Percentiles rank a stretch among this genome's conserved stretches.
Evolutionary conservation across 2,888 invertebrate genomes (phyloP).

Genomic region (Leucania comma): DNA sequence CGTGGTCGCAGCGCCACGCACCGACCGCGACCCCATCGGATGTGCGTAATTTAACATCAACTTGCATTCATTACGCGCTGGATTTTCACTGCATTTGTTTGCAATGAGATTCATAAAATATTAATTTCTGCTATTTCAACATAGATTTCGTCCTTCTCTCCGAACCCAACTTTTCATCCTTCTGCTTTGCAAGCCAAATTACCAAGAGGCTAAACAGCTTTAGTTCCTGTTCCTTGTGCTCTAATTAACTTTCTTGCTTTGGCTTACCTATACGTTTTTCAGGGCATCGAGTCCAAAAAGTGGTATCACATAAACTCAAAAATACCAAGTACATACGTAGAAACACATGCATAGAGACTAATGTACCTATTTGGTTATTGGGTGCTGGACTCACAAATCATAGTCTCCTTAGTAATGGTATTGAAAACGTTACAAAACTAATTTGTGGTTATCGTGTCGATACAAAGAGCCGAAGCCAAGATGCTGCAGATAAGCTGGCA

Average conservation of each 20-base stretch:
- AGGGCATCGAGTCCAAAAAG: too few species aligned
- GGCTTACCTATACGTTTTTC: background rate
- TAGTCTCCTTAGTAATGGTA: slow-evolving; percentile 2
- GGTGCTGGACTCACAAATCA: background rate
- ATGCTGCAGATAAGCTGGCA: slow-evolving; percentile 32
- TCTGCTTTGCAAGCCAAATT: background rate
- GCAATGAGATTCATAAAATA: background rate
- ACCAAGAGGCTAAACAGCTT: background rate
- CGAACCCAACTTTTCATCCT: too few species aligned
- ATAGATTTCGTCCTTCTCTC: background rate
- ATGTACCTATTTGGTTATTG: background rate
- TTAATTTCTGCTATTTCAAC: background rate
- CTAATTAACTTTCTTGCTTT: too few species aligned
- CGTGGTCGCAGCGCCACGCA: background rate
- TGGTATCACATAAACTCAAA: background rate
- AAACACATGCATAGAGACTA: background rate
- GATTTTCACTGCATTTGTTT: slow-evolving; percentile 2
- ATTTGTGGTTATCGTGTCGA: slow-evolving; percentile 24
- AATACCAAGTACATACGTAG: background rate
- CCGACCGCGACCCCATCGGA: slow-evolving; percentile 6
- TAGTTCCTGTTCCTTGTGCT: background rate
- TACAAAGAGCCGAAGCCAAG: slow-evolving; percentile 6
- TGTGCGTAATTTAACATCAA: slow-evolving; percentile 11
- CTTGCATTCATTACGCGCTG: slow-evolving; percentile 4
- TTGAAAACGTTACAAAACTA: slow-evolving; percentile 30